Conservation (phyloP, 1,140 invertebrate genomes). For the Potamilus streckersoni region DNA sequence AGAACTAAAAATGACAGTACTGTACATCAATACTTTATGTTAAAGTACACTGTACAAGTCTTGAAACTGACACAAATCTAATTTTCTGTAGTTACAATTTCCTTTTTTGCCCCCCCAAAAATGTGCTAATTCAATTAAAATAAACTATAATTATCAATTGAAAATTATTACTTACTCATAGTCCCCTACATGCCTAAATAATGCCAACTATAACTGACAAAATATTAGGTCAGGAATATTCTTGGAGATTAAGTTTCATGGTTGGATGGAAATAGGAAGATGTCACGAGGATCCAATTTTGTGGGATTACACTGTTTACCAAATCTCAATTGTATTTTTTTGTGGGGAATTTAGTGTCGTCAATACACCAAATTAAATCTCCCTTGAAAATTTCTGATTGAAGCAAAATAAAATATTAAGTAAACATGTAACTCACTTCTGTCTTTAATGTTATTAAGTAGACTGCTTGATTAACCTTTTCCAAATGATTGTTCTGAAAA, state of each 20-base stretch:
- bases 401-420: slow-evolving; percentile 3
- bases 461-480: slow-evolving; percentile 61
- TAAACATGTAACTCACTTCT: slow-evolving; percentile 42
- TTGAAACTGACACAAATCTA: no score
- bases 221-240: no score
- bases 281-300: neutral
- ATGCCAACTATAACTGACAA: no score
- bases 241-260: no score
- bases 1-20: neutral
- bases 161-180: no score
- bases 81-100: no score
- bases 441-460: slow-evolving; percentile 61
- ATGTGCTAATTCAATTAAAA: no score
- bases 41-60: neutral
- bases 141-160: no score
- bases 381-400: neutral
- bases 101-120: no score
- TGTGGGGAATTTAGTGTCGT: neutral
- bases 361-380: neutral
- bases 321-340: neutral
- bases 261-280: neutral
- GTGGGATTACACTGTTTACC: neutral
- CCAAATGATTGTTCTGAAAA: slow-evolving; percentile 59
- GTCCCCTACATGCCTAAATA: no score
- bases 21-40: neutral